Base-by-base conservation (phyloP, 2,888 invertebrate genomes). In the Sinotaia quadrata region DNA sequence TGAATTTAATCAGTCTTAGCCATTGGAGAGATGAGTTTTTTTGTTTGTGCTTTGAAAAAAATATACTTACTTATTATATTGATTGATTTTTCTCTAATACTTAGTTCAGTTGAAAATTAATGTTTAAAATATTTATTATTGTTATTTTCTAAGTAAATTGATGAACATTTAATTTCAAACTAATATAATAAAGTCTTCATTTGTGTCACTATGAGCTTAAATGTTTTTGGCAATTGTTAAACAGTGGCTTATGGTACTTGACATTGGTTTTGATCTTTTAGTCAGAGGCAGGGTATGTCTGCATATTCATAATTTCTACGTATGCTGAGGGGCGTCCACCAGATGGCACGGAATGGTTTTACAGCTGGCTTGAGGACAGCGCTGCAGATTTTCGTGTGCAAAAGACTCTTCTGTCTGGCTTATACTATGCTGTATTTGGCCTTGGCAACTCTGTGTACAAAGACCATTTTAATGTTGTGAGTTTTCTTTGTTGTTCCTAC, bases 371-470 rank as follows among this genome's bases (percentile, higher is more conserved):
- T 27, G 84, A 88, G 61, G 91, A 91, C 74, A 84, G 89, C 18
- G 87, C 89, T 0, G 87, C 86, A 47, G 91, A 91, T 79, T 91
- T 91, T 77, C 83, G 91, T 59, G 88, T 91, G 33, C 88, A 89
- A 37, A 90, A 90, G 74, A 84, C 84, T 15, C 79, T 88, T n/a
- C 82, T 91, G 24, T 82, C 84, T 29, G 87, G 87, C 33, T 69
- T 91, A 66, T 82, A 85, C 36, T 91, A 87, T 82, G 85, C 89
- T 34, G 88, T 91, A 2, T 90, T 91, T 81, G 91, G 91, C 5
- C 84, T 91, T 36, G 91, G 91, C 31, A 90, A 91, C 81, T 91
- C 91, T 7, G 69, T 85, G 8, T 91, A 91, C 69, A 72, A 74
- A 36, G 85, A 85, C 8, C 66, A 84, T 69, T 87, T 80, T 71